Evolutionary conservation across 2,113 vertebrate species (phyloP).

Genomic region (Piaya cayana): DNA sequence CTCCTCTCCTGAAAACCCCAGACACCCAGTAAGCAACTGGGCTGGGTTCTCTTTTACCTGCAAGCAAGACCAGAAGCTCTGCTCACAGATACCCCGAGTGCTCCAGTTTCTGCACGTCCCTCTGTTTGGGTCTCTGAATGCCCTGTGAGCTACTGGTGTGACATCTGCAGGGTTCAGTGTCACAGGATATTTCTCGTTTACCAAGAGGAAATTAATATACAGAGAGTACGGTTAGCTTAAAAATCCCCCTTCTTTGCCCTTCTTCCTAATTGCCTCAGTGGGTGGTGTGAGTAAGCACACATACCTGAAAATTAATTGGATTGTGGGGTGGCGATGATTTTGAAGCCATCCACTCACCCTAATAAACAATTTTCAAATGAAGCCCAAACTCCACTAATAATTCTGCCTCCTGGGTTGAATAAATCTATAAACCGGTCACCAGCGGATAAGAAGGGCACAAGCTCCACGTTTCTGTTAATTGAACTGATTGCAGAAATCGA

Average conservation of each 20-base stretch:
- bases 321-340: slow-evolving; percentile 57
- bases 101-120: not conserved
- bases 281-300: slow-evolving; percentile 40
- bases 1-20: not conserved
- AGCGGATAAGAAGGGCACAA: not conserved
- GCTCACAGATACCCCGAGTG: not conserved
- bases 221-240: not conserved
- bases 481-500: slow-evolving; percentile 48
- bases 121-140: not conserved
- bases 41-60: not conserved
- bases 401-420: slow-evolving; percentile 59
- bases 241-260: slow-evolving; percentile 4
- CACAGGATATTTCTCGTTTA: slow-evolving; percentile 25
- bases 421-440: slow-evolving; percentile 57
- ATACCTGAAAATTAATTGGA: slow-evolving; percentile 68
- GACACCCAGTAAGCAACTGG: not conserved
- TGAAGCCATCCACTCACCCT: slow-evolving; percentile 64
- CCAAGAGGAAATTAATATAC: slow-evolving; percentile 3
- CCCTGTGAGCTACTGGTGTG: not conserved
- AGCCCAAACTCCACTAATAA: slow-evolving; percentile 49
- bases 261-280: slow-evolving; percentile 42
- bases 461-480: slow-evolving; percentile 31
- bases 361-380: slow-evolving; percentile 67
- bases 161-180: not conserved
- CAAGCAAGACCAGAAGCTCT: not conserved